Evolutionary conservation across 2,888 invertebrate genomes (phyloP).

Genomic region (Plusia festucae): DNA sequence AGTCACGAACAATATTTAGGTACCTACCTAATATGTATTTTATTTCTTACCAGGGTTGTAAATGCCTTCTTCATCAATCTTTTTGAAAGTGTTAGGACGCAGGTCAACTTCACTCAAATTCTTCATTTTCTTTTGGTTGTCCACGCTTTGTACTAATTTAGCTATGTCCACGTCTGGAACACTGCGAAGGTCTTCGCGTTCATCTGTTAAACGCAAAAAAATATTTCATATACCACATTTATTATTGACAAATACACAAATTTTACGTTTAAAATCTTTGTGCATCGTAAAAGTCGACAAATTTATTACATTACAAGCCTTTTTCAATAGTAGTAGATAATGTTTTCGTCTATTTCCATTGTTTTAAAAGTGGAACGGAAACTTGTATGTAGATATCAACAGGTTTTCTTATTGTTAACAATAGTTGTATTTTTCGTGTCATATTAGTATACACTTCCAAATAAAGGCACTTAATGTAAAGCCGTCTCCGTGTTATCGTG

Average conservation of each 20-base stretch:
- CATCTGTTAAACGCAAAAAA: constrained; percentile 70
- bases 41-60: constrained; percentile 80
- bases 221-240: constrained; percentile 7
- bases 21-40: not conserved
- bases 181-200: constrained; percentile 84
- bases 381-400: not conserved
- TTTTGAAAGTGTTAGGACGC: constrained; percentile 82
- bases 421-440: not conserved
- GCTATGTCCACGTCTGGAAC: constrained; percentile 85
- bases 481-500: constrained; percentile 22
- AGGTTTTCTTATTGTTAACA: not conserved
- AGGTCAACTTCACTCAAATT: constrained; percentile 80
- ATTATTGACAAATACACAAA: not conserved
- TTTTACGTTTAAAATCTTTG: too few species aligned
- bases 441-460: not conserved
- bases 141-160: constrained; percentile 80
- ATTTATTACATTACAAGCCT: too few species aligned
- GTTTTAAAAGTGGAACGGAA: not conserved
- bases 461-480: not conserved
- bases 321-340: too few species aligned
- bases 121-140: constrained; percentile 79
- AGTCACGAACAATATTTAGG: too few species aligned
- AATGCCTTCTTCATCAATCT: constrained; percentile 84
- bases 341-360: too few species aligned
- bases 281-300: not conserved